Percentiles rank a stretch among this genome's conserved stretches.
These are phyloP conservation scores for Lordiphosa clarofinis DNA, from an alignment of 1,140 invertebrate species.

Conservation along the genomic window DNA sequence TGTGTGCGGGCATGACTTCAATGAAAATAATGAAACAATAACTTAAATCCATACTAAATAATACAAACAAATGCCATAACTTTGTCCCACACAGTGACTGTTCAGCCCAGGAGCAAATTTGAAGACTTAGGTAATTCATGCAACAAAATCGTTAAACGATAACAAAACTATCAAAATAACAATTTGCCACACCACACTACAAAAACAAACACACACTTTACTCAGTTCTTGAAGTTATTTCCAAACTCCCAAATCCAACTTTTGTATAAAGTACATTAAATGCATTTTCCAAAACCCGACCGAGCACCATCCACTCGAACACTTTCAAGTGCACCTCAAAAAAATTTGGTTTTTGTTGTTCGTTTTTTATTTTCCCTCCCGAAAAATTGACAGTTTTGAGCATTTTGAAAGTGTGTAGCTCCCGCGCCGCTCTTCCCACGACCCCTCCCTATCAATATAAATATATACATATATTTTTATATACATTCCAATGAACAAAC, in stretches of 20 bases:
- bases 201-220: slow-evolving; percentile 28
- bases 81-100: slow-evolving; percentile 83
- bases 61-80: slow-evolving; percentile 74
- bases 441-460: slow-evolving; percentile 16
- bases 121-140: slow-evolving; percentile 86
- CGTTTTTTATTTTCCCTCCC: slow-evolving; percentile 26
- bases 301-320: slow-evolving; percentile 16
- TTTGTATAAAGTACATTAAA: slow-evolving; percentile 57
- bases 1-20: slow-evolving; percentile 28
- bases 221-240: slow-evolving; percentile 53
- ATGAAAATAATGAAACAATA: slow-evolving; percentile 43
- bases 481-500: slow-evolving; percentile 25
- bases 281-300: slow-evolving; percentile 36
- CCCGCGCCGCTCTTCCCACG: slow-evolving; percentile 10
- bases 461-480: slow-evolving; percentile 7
- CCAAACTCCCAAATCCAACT: slow-evolving; percentile 40
- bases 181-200: slow-evolving; percentile 8
- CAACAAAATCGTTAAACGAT: slow-evolving; percentile 34
- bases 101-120: slow-evolving; percentile 87
- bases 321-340: slow-evolving; percentile 41
- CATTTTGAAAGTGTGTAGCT: slow-evolving; percentile 34
- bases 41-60: slow-evolving; percentile 62
- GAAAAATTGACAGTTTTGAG: slow-evolving; percentile 22
- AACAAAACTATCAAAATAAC: slow-evolving; percentile 25
- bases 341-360: slow-evolving; percentile 29